Evolutionary conservation across 2,888 invertebrate genomes (phyloP), one percentile per base, ranked within the genome.

Genomic region (Ametastegia equiseti): DNA sequence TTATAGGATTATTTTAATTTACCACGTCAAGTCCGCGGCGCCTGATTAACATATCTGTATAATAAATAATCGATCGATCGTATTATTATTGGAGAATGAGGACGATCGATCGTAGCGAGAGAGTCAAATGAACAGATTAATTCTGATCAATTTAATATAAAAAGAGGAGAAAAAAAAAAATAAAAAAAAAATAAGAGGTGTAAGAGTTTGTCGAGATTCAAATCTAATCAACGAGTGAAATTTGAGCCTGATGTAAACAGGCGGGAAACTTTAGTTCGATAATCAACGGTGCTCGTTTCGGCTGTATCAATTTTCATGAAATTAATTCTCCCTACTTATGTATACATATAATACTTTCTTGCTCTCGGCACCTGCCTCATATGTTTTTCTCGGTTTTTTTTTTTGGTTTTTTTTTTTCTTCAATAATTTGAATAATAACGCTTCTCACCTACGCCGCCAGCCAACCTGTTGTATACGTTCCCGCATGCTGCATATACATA

Each of bases 301-400:
- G 11, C 23, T 47, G 45, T 71, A 71, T 71, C 71, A 71, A 71
- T 71, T 71, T 71, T 71, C 71, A 30, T 71, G 45, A 30, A 63
- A 63, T 63, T 7, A 63, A 30, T 63, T 7, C 63, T 7, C 27
- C n/a, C n/a, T 42, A 42, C 42, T 11, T 9, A 42, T 6, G 42
- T 42, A 42, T 54, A 23, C 9, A 54, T 11, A 23, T 54, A 23
- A 54, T 54, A 11, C 54, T 54, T 23, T 7, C 54, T 23, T 19
- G 19, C 11, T 54, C 54, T 23, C 23, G n/a, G 19, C 33, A 65
- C 33, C 7, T 33, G n/a, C 9, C 36, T 33, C 9, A 23, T 13
- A 42, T 39, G 39, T 42, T 11, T 65, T 19, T 39, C 19, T 69
- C 63, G n/a, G n/a, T n/a, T n/a, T n/a, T n/a, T n/a, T n/a, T n/a